phyloP scores from a whole-genome alignment of 2,888 invertebrate species.

The Saturnia pavonia region DNA sequence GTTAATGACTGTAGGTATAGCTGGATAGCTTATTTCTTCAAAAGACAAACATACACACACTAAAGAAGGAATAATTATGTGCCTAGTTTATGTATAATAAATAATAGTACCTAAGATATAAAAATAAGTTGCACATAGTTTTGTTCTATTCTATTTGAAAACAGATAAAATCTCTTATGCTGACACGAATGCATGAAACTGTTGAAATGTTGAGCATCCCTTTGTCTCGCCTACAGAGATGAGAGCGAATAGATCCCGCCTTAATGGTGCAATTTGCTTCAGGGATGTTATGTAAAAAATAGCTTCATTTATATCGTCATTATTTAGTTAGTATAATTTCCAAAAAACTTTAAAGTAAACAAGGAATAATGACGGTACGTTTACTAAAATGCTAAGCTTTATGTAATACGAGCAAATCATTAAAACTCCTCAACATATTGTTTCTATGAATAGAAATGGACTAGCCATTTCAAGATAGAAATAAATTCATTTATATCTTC shows the following conservation, averaged over 20 bases:
- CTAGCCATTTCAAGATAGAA: no score
- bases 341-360: not conserved
- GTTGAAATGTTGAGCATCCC: constrained; percentile 34
- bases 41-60: not conserved
- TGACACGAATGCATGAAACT: constrained; percentile 30
- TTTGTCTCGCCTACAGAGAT: constrained; percentile 32
- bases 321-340: not conserved
- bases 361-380: not conserved
- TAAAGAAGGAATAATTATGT: not conserved
- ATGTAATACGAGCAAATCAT: no score
- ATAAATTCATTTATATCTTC: no score
- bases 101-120: not conserved
- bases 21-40: no score
- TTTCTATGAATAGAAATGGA: no score
- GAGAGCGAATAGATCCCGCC: constrained; percentile 21
- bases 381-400: no score
- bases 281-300: constrained; percentile 13
- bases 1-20: no score
- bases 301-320: not conserved
- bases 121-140: not conserved
- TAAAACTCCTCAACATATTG: no score
- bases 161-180: constrained; percentile 30
- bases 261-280: constrained; percentile 26
- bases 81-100: not conserved
- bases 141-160: constrained; percentile 17